Evolutionary conservation across 1,140 invertebrate species (phyloP), one percentile per base, ranked within the genome.

Genomic region (Contarinia nasturtii): DNA sequence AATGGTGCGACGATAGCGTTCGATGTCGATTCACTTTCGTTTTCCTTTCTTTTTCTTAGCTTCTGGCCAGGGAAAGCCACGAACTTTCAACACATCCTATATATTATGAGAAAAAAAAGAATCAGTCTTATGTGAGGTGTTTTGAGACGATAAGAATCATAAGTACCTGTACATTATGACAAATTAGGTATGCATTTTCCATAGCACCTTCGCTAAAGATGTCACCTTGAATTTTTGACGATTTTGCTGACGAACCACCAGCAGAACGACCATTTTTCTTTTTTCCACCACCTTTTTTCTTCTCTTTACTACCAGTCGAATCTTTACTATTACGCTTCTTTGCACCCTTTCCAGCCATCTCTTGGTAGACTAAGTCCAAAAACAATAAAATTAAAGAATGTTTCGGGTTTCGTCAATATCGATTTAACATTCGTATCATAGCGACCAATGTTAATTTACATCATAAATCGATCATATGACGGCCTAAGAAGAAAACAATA

Each of bases 131-230:
- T 20, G 7, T 33, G 33, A 33, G 4, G 11, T 33, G n/a, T 19
- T 15, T 4, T 37, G 37, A 15, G 12, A 46, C n/a, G 8, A n/a
- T n/a, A n/a, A n/a, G 7, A 18, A 19, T 7, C 34, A 22, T 46
- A 18, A 36, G 17, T 2, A 88, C 85, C 65, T 86, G 85, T 1
- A 89, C 78, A 63, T 87, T 89, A 53, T 90, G 86, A 55, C 85
- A 89, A 1, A 80, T 83, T 55, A 82, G 83, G 59, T 89, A 89
- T 3, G 85, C 84, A 57, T 89, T 89, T 52, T 86, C 79, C 79
- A 89, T 86, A 0, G 82, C 82, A n/a, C 79, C 76, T 52, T 86
- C 81, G 46, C 80, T 86, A 48, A 88, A 79, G 50, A 88, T 82
- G 52, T 89, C 84, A 34, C 84, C 79, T 14, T 77, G 74, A 50